Percentiles rank a stretch among this genome's conserved stretches.
These are phyloP conservation scores for Phortica magna DNA, from an alignment of 2,888 invertebrate species.

Conservation along the genomic window DNA sequence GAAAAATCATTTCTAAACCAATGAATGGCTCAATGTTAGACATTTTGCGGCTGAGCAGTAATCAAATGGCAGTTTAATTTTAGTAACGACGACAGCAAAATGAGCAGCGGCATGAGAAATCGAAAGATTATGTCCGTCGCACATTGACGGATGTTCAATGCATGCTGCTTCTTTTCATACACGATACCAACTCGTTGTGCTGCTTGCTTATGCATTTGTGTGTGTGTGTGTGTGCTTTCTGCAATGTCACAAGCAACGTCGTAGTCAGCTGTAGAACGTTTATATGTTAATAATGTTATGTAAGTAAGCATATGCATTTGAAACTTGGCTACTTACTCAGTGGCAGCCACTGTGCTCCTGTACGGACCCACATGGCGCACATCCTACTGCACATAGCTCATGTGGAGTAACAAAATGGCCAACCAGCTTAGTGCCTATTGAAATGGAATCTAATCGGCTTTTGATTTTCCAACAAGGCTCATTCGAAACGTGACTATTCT, in stretches of 20 bases:
- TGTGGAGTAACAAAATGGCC: constrained; percentile 63
- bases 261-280: neutral
- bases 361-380: neutral
- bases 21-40: neutral
- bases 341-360: too few species aligned
- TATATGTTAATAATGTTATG: constrained; percentile 1
- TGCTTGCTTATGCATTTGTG: neutral
- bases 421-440: constrained; percentile 68
- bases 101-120: neutral
- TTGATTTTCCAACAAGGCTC: constrained; percentile 68
- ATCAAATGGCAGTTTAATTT: constrained; percentile 4
- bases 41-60: neutral
- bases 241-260: neutral
- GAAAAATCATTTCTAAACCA: constrained; percentile 2
- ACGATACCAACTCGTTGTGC: too few species aligned
- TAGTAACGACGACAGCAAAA: neutral
- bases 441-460: constrained; percentile 74
- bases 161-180: too few species aligned
- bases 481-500: neutral
- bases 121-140: neutral
- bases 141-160: neutral
- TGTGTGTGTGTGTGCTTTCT: neutral
- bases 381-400: neutral
- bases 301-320: neutral
- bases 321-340: neutral